phyloP scores from a whole-genome alignment of 2,888 invertebrate genomes.

The Eilema caniola region DNA sequence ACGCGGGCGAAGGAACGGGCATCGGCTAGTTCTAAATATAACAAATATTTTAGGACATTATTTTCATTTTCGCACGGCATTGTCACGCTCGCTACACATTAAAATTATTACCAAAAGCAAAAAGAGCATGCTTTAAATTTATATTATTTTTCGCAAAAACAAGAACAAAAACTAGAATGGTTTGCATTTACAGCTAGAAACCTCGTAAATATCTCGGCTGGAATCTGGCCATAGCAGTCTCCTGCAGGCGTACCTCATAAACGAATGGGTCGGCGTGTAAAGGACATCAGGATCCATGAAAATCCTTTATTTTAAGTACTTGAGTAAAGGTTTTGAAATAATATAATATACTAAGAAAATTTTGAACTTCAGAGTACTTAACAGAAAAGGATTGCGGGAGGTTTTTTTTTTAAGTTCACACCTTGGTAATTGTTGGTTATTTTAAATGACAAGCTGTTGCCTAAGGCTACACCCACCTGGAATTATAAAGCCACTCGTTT shows the following conservation, averaged over 20 bases:
- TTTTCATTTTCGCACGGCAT: too few species aligned
- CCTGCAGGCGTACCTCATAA: not conserved
- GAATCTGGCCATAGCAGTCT: conserved; percentile 2
- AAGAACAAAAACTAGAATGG: not conserved
- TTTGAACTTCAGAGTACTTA: not conserved
- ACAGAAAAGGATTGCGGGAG: too few species aligned
- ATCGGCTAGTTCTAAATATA: too few species aligned
- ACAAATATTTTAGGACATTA: too few species aligned
- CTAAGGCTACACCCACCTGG: too few species aligned
- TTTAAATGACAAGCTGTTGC: too few species aligned
- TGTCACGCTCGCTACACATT: too few species aligned
- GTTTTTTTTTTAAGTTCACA: too few species aligned
- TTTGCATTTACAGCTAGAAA: not conserved
- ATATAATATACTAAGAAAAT: not conserved
- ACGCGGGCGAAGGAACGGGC: too few species aligned
- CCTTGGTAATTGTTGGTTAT: too few species aligned
- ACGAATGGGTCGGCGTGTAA: not conserved
- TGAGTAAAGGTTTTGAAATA: not conserved
- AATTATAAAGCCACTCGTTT: too few species aligned
- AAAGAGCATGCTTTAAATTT: not conserved
- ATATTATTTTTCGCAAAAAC: not conserved
- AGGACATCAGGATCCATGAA: not conserved
- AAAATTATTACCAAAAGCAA: not conserved
- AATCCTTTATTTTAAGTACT: not conserved
- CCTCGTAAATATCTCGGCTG: not conserved